Base-by-base conservation (phyloP, 1,140 invertebrate species). In the Sinonovacula constricta region DNA sequence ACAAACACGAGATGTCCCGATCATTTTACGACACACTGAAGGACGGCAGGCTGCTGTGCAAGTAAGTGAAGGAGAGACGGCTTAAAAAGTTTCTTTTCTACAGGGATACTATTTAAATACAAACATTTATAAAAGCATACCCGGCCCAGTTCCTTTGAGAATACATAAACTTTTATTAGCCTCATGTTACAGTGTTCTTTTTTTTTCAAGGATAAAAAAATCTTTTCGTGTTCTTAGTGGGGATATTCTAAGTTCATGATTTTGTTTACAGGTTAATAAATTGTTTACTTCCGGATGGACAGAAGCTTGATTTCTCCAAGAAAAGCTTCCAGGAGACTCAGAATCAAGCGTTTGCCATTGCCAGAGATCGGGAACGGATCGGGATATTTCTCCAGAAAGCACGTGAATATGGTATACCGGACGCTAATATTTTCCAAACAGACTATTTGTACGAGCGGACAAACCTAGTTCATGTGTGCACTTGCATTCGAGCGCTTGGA, bases 371-470 rank as follows among this genome's bases (percentile, higher is more conserved):
- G 22, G 84, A 87, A 68, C 74, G 86, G 53, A 81, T 87, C n/a
- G 86, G 80, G 54, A 78, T 85, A 24, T 85, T 84, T 66, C 51
- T 81, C 22, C 62, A 70, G 12, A 85, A 87, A 66, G 70, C 77
- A 14, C 66, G 70, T 30, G 82, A 85, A 33, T 85, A 83, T 72
- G 88, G 88, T 51, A 81, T 88, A 7, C 66, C 82, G 12, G 79
- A 83, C n/a, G 54, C 69, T n/a, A 81, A 80, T 56, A 49, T 82
- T 2, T 88, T 88, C 63, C 85, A 86, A 62, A 88, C 82, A n/a
- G 88, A 88, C 69, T 85, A 80, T 75, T 76, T 88, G 28, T 88
- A 87, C 68, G 88, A 88, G 66, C 71, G 78, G 31, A 88, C 88
- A 7, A 87, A 88, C 56, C 76, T 88, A 22, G 76, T 81, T 4